Base-by-base conservation (phyloP, 2,113 vertebrate genomes). In the Ailurus styani region DNA sequence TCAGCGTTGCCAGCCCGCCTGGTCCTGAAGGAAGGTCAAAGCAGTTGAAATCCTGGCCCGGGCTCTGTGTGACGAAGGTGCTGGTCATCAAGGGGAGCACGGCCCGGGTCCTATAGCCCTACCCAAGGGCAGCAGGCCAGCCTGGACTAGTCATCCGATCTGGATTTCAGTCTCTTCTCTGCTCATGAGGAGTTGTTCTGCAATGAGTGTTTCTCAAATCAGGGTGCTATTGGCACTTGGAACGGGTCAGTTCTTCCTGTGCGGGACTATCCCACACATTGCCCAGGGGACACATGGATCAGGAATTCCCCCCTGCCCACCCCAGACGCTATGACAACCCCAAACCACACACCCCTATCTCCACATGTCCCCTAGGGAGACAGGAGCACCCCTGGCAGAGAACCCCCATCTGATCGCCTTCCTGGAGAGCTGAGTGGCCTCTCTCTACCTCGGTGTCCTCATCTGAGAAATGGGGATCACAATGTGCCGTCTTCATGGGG, bases 41-140 rank as follows among this genome's bases (percentile, higher is more conserved):
- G 66, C 7, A 17, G 25, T 11, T 40, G 4, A 1, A 12, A 60
- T 9, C 10, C 66, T 34, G 31, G 21, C 7, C 0, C 10, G 13
- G 25, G 18, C 21, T 79, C 15, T 40, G 0, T 0, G 0, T 17
- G 18, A 55, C 0, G 12, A 75, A 54, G n/a, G 17, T 31, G 40
- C 5, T 82, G 37, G 31, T n/a, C 42, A 31, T 50, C 31, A 54
- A 31, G 23, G 6, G 8, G 52, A 17, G 0, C 2, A 3, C 2
- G 18, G 20, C 62, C 60, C 23, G 66, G 34, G 45, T 73, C 93
- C 54, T 11, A 47, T 11, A 47, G 7, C 3, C 40, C 81, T 45
- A 11, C 15, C 29, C 64, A 25, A 10, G 40, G 5, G 23, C 0
- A 15, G 15, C 37, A 21, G 45, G 11, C 31, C 25, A 42, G 13